phyloP scores from a whole-genome alignment of 2,113 vertebrate species.

The Caracal caracal region DNA sequence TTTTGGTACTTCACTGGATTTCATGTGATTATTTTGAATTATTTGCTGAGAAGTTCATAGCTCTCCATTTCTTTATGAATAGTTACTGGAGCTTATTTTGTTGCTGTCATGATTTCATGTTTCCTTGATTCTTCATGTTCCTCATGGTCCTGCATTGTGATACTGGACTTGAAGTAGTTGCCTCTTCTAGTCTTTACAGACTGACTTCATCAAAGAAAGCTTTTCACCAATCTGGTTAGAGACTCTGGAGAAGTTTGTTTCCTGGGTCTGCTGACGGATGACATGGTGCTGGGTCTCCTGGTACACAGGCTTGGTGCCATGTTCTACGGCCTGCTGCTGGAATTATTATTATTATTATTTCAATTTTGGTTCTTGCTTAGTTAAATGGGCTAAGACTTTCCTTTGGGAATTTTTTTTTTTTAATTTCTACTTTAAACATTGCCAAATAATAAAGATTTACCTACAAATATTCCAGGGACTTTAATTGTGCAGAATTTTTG shows the following conservation, averaged over 20 bases:
- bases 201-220: not conserved
- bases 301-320: not conserved
- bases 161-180: not conserved
- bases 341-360: not conserved
- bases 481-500: not conserved
- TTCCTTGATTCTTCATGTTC: not conserved
- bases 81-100: not conserved
- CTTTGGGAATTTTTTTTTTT: not conserved
- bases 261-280: not conserved
- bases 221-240: not conserved
- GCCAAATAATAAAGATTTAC: not conserved
- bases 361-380: not conserved
- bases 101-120: not conserved
- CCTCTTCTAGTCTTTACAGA: not conserved
- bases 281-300: not conserved
- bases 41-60: not conserved
- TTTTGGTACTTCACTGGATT: not conserved
- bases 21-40: not conserved
- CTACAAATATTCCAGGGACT: not conserved
- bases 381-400: not conserved
- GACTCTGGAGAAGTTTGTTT: not conserved
- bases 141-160: not conserved
- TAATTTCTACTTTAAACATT: not conserved
- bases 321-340: not conserved
- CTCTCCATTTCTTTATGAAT: not conserved